Evolutionary conservation across 2,113 vertebrate species (phyloP).

Genomic region (human (Homo sapiens)): GRCh38 chr9:138008501-138009000

Average conservation of each 20-base stretch:
- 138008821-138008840: not conserved
- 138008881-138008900: not conserved
- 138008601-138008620: not conserved
- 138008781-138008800: not conserved
- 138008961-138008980: not conserved
- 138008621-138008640: not conserved
- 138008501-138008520: not conserved
- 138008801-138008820: not conserved
- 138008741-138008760: not conserved
- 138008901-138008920: not conserved
- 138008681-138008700: not conserved
- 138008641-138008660: not conserved
- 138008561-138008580: not conserved
- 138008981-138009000: fast-evolving
- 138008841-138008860: not conserved
- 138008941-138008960: not conserved
- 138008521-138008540: fast-evolving
- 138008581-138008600: not conserved
- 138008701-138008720: not conserved
- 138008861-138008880: too few relatives aligned
- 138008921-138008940: not conserved
- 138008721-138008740: fast-evolving
- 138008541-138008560: too few relatives aligned
- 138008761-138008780: not conserved
- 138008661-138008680: not conserved